A percentile compares a stretch with the other conserved stretches of the same genome.
phyloP scores from a whole-genome alignment of 2,797 vertebrate genomes.

The Phoeniculus purpureus region DNA sequence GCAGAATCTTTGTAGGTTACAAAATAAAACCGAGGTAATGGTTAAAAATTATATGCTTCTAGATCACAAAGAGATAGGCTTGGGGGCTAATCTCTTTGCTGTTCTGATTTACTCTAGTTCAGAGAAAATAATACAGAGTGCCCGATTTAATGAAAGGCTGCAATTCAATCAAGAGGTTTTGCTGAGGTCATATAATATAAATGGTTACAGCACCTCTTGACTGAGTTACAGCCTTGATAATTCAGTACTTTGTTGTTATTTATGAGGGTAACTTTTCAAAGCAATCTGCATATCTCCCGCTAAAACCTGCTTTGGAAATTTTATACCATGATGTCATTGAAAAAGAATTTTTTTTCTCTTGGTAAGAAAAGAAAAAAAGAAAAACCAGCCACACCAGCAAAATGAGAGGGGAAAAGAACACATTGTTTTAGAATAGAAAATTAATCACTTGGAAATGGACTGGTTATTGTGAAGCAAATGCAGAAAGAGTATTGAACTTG shows the following conservation, averaged over 20 bases:
- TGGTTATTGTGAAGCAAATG: constrained; percentile 69
- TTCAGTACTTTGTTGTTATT: constrained; percentile 77
- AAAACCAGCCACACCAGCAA: neutral
- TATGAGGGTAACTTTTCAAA: constrained; percentile 73
- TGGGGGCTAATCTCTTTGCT: constrained; percentile 62
- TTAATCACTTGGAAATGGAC: constrained; percentile 74
- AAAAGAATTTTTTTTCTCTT: constrained; percentile 52
- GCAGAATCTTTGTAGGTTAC: constrained; percentile 43
- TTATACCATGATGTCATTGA: constrained; percentile 66
- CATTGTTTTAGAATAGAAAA: constrained; percentile 75
- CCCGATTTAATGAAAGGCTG: constrained; percentile 71
- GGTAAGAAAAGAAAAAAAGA: neutral
- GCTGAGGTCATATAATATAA: constrained; percentile 75
- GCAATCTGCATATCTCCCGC: constrained; percentile 68
- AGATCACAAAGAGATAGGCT: constrained; percentile 57
- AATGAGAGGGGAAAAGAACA: constrained; percentile 50
- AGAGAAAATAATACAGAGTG: constrained; percentile 67
- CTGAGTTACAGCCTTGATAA: constrained; percentile 73
- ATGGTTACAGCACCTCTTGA: constrained; percentile 69
- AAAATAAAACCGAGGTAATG: constrained; percentile 57
- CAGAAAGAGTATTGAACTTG: constrained; percentile 60
- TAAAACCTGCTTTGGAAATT: constrained; percentile 72
- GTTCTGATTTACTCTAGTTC: constrained; percentile 27
- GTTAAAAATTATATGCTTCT: constrained; percentile 56
- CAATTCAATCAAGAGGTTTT: constrained; percentile 75